Percentiles rank a stretch among this genome's conserved stretches.
phyloP scores from a whole-genome alignment of 2,888 invertebrate genomes.

The Cryptus viduatorius region DNA sequence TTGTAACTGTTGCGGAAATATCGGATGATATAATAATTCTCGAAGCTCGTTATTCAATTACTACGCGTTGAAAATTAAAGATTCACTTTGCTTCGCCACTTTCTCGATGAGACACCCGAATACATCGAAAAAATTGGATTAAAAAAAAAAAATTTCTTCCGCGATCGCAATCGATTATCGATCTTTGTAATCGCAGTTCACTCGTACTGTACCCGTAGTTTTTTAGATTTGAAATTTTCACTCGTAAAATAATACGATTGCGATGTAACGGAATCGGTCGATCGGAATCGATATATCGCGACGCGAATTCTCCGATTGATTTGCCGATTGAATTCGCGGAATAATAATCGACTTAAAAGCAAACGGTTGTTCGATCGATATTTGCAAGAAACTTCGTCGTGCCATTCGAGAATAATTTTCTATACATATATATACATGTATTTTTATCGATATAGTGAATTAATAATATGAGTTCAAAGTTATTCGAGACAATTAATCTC shows the following conservation, averaged over 20 bases:
- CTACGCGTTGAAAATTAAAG: not conserved
- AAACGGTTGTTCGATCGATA: constrained; percentile 15
- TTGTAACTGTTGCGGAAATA: not conserved
- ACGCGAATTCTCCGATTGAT: constrained; percentile 14
- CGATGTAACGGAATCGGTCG: not conserved
- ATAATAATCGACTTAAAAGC: constrained; percentile 32
- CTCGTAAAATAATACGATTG: not conserved
- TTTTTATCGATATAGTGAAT: not conserved
- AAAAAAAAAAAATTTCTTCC: not conserved
- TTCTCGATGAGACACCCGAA: not conserved
- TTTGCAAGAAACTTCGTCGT: constrained; percentile 16
- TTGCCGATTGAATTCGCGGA: constrained; percentile 32
- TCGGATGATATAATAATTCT: not conserved
- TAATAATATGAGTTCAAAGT: constrained; percentile 22
- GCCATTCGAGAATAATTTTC: constrained; percentile 24
- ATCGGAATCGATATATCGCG: not conserved
- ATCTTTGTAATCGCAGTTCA: not conserved
- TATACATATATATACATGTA: not conserved
- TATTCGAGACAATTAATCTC: constrained; percentile 69
- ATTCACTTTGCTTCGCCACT: not conserved
- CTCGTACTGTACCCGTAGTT: not conserved
- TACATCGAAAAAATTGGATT: not conserved
- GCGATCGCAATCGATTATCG: not conserved
- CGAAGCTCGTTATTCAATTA: not conserved
- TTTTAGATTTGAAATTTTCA: not conserved